phyloP scores from a whole-genome alignment of 2,113 vertebrate species.

The Microcebus murinus region DNA sequence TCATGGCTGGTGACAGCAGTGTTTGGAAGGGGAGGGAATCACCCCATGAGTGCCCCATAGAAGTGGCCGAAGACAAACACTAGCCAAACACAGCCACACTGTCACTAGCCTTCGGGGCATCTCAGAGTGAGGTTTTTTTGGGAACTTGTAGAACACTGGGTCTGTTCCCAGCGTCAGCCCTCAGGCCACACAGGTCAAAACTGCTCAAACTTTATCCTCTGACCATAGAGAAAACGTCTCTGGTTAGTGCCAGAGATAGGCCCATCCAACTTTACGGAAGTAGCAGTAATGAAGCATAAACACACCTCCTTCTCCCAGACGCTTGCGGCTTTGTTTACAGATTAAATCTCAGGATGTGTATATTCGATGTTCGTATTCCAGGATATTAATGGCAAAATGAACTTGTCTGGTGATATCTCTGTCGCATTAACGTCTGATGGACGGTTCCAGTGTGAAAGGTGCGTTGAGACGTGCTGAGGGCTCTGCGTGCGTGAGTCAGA shows the following conservation, averaged over 20 bases:
- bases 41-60: neutral
- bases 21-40: neutral
- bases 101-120: neutral
- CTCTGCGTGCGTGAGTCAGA: conserved; percentile 80
- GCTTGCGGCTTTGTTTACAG: conserved; percentile 88
- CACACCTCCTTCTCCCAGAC: conserved; percentile 83
- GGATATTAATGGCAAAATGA: conserved; percentile 87
- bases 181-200: neutral
- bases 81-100: accelerated
- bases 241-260: conserved; percentile 80
- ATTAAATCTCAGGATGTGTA: conserved; percentile 90
- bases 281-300: conserved; percentile 85
- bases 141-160: accelerated
- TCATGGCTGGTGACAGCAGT: neutral
- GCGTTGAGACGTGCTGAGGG: conserved; percentile 77
- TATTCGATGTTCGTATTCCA: conserved; percentile 85
- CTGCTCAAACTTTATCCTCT: conserved; percentile 64
- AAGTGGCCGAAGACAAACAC: neutral
- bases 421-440: conserved; percentile 88
- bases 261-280: conserved; percentile 82
- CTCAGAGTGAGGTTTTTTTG: neutral
- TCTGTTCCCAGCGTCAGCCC: neutral
- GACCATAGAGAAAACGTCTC: conserved; percentile 71
- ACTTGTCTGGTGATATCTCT: conserved; percentile 86
- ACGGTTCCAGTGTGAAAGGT: conserved; percentile 86